Base-by-base conservation (phyloP, 2,113 vertebrate species). In the Pan paniscus region DNA sequence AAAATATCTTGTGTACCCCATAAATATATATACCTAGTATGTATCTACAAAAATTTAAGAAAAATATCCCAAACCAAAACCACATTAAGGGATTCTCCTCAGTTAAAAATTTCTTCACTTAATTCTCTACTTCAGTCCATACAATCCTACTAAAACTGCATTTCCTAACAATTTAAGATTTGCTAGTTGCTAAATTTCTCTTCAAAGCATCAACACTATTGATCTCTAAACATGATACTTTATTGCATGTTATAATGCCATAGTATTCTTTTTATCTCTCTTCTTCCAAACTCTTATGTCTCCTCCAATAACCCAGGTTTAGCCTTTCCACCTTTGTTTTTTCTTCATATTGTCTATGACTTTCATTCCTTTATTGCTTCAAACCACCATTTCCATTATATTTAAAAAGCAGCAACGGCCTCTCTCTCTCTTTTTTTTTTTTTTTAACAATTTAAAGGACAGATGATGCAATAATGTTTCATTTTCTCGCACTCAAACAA, bases 381-480 rank as follows among this genome's bases (percentile, higher is more conserved):
- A 84, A 94, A 94, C 38, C 57, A 50, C 13, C 43, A 67, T 14
- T 70, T 86, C 52, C 11, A 79, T 57, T 85, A 64, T n/a, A 90
- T 81, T 57, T 67, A 81, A 83, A 95, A 93, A 87, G 35, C 30
- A 90, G 27, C n/a, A 90, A 68, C 30, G 30, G 5, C 8, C 40
- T 64, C 25, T 27, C 23, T 59, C 20, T 57, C 16, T 55, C 2
- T 12, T 61, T 61, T 12, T 76, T 38, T 38, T 38, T 68, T 82
- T 50, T 87, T 90, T 59, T 72, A 72, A 84, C 52, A 94, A 91
- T 73, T 83, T 93, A 91, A 95, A 95, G 68, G 61, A 30, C 25
- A 83, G 27, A 67, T 59, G 61, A 90, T 67, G 13, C 13, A 93
- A 64, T 81, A 64, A n/a, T 55, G 12, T 73, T 75, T 55, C 40